Percentiles rank a stretch among this genome's conserved stretches.
Conservation (phyloP, 1,140 invertebrate genomes). For the Helicoverpa armigera region DNA sequence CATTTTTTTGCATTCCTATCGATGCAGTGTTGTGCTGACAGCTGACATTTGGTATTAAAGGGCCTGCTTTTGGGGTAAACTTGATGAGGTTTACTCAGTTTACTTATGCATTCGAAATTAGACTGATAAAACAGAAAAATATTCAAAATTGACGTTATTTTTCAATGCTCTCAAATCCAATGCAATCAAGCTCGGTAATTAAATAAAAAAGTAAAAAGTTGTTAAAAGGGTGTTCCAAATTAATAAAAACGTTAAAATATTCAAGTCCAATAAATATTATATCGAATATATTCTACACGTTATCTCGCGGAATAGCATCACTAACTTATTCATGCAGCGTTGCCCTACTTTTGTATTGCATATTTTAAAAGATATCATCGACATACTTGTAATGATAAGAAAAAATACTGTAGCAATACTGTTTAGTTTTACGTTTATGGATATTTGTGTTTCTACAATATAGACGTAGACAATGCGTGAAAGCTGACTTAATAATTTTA, state of each 20-base stretch:
- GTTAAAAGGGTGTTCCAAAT: neutral
- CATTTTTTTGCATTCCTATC: too few relatives aligned
- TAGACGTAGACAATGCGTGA: too few relatives aligned
- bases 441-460: neutral
- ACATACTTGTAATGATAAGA: conserved; percentile 40
- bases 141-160: neutral
- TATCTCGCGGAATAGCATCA: conserved; percentile 58
- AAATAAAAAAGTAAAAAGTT: neutral
- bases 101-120: too few relatives aligned
- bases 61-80: too few relatives aligned
- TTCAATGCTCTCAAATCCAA: neutral
- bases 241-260: conserved; percentile 16
- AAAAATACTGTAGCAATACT: conserved; percentile 32
- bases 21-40: too few relatives aligned
- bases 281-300: conserved; percentile 55
- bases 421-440: neutral
- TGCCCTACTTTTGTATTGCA: conserved; percentile 64
- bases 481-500: too few relatives aligned
- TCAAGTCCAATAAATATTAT: conserved; percentile 38
- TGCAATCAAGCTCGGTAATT: neutral
- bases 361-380: conserved; percentile 67
- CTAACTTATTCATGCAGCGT: conserved; percentile 72
- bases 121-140: too few relatives aligned
- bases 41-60: too few relatives aligned
- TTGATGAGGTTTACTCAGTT: too few relatives aligned